A percentile compares a stretch with the other conserved stretches of the same genome.
phyloP scores from a whole-genome alignment of 2,797 vertebrate species.

The Acanthurus tractus region DNA sequence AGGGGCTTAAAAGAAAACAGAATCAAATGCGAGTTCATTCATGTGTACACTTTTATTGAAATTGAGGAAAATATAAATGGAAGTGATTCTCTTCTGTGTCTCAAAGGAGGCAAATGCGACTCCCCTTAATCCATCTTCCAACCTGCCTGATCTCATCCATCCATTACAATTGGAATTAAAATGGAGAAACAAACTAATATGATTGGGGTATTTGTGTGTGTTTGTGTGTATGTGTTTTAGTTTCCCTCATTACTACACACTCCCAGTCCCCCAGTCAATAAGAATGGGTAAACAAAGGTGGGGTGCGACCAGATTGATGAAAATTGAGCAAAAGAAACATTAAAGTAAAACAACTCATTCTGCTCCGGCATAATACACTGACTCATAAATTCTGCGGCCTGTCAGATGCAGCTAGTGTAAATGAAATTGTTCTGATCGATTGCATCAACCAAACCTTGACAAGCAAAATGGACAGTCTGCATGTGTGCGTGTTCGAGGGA shows the following conservation, averaged over 20 bases:
- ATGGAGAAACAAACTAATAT: conserved; percentile 36
- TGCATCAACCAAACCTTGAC: conserved; percentile 54
- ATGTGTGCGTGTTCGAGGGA: not conserved
- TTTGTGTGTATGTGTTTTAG: conserved; percentile 18
- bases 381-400: conserved; percentile 50
- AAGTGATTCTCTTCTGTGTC: conserved; percentile 40
- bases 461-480: conserved; percentile 34
- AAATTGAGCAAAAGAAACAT: conserved; percentile 55
- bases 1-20: conserved; percentile 41
- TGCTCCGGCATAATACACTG: conserved; percentile 49
- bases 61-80: conserved; percentile 34
- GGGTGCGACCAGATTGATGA: conserved; percentile 35
- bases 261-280: conserved; percentile 11
- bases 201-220: conserved; percentile 23
- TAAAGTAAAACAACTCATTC: conserved; percentile 50
- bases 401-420: conserved; percentile 54
- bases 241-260: conserved; percentile 5
- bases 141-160: conserved; percentile 62
- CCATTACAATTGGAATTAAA: conserved; percentile 32
- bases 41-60: conserved; percentile 37
- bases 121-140: conserved; percentile 47
- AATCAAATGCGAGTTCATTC: conserved; percentile 34
- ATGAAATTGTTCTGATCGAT: conserved; percentile 65
- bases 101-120: conserved; percentile 38
- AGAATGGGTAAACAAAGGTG: conserved; percentile 13